These are phyloP conservation scores for Leucozona laternaria DNA, from an alignment of 2,888 invertebrate genomes.

Conservation along the genomic window DNA sequence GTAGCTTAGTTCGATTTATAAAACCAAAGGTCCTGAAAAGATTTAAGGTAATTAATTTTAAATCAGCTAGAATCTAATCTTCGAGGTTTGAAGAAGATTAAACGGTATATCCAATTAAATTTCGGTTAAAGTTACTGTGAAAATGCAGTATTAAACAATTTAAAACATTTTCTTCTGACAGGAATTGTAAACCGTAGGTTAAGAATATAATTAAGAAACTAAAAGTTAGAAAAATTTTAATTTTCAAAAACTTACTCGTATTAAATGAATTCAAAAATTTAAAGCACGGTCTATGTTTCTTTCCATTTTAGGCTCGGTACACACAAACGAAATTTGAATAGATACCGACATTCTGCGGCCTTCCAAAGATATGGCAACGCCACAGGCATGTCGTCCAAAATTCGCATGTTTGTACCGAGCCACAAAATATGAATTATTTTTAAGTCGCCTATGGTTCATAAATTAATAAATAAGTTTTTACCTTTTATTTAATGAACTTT, in stretches of 20 bases:
- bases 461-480: slow-evolving; percentile 10
- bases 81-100: too few species aligned
- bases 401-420: not conserved
- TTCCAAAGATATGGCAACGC: not conserved
- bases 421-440: not conserved
- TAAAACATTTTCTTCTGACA: too few species aligned
- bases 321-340: not conserved
- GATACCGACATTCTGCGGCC: not conserved
- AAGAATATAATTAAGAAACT: too few species aligned
- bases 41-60: too few species aligned
- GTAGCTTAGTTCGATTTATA: too few species aligned
- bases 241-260: not conserved
- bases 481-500: slow-evolving; percentile 14
- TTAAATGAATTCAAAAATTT: not conserved
- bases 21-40: too few species aligned
- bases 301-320: not conserved
- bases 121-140: too few species aligned
- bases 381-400: not conserved
- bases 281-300: not conserved
- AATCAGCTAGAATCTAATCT: too few species aligned
- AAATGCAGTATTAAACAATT: too few species aligned
- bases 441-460: not conserved
- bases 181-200: too few species aligned
- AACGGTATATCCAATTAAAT: too few species aligned
- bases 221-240: too few species aligned